These are phyloP conservation scores for Dysmachus trigonus DNA, from an alignment of 2,888 invertebrate genomes.

Conservation along the genomic window DNA sequence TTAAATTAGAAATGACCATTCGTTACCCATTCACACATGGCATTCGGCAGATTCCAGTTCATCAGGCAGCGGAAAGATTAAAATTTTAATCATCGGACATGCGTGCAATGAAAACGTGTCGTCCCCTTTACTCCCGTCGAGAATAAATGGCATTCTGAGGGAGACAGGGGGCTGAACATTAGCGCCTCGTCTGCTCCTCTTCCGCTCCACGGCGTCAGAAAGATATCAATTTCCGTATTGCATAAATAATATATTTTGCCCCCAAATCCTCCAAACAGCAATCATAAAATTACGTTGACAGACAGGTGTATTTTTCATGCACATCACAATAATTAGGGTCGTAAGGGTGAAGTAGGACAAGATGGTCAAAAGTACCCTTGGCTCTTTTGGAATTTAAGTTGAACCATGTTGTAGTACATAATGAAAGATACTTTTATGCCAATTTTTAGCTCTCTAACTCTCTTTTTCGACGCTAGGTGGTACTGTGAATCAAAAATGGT, in stretches of 20 bases:
- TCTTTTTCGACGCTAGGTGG: no score
- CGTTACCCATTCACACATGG: neutral
- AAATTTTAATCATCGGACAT: constrained; percentile 6
- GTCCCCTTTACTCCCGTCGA: neutral
- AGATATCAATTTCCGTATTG: constrained; percentile 3
- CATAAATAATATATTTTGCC: constrained; percentile 1
- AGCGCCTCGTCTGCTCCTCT: neutral
- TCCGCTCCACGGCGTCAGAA: neutral
- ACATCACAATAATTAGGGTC: neutral
- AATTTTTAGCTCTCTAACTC: no score
- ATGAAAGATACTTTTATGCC: no score
- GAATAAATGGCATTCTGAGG: neutral
- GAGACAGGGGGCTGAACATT: neutral
- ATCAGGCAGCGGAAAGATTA: neutral
- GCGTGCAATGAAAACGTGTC: neutral
- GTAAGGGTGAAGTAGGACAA: no score
- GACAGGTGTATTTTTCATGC: neutral
- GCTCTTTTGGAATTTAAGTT: no score
- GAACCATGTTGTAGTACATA: no score
- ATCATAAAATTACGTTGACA: neutral
- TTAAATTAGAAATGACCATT: neutral
- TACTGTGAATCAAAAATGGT: no score
- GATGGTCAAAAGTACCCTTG: no score
- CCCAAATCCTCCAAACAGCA: neutral
- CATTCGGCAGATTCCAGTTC: neutral